Base-by-base conservation (phyloP, 2,888 invertebrate species). In the Tanypteryx hageni region DNA sequence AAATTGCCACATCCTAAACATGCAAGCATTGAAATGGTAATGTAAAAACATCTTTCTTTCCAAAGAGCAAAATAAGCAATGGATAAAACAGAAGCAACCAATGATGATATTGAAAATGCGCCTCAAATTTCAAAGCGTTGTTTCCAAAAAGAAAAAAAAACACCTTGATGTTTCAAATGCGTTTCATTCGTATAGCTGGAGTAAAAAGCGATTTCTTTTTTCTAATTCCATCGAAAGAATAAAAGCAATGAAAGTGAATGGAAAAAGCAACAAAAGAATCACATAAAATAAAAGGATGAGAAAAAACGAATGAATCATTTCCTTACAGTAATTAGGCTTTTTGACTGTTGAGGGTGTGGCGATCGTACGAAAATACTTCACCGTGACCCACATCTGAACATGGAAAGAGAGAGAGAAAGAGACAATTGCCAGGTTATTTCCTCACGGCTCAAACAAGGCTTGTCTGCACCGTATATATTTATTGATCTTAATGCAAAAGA, bases 1-100 rank as follows among this genome's bases (percentile, higher is more conserved):
- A 89, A 89, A 89, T 68, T 89, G 89, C 89, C 89, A 89, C 89
- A 89, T 89, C 89, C 89, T 89, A 89, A 89, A 89, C 89, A 89
- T 89, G 89, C 89, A 89, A 89, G 89, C 89, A 64, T 89, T 89
- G 89, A 89, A 89, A 64, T 64, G 59, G 56, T 61, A 89, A 89
- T 64, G 31, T 61, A 44, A 44, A 89, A 64, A 89, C 44, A 44
- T 89, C 64, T 22, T 86, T 86, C 57, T 86, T 89, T 89, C 14
- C 16, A 64, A 83, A 89, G 44, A 89, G 89, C 89, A 89, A 8
- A 89, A 64, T 64, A 89, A 89, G 89, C 89, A 89, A 44, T 89
- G 64, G 89, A 68, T 64, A 64, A 44, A 44, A n/a, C 11, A 89
- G 89, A 89, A 89, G 89, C 89, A 89, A 89, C 89, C 64, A 64